A percentile compares a stretch with the other conserved stretches of the same genome.
These are phyloP conservation scores for Orius insidiosus DNA, from an alignment of 1,140 invertebrate species.

Conservation along the genomic window DNA sequence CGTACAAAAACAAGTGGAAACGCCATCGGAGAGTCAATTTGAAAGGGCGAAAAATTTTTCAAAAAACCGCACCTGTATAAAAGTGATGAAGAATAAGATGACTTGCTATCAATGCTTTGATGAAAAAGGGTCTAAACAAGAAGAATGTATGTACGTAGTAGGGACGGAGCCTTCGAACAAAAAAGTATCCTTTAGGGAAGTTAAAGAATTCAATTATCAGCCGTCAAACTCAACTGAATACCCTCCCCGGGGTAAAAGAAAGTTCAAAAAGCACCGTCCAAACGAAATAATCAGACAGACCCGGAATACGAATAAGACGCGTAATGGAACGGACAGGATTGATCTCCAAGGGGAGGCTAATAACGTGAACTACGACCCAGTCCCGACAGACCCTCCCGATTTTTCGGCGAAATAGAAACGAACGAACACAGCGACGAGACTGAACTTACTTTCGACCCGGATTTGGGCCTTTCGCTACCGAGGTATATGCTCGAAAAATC, in stretches of 20 bases:
- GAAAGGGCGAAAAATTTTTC: constrained; percentile 41
- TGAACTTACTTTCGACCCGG: constrained; percentile 38
- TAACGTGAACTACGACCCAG: constrained; percentile 14
- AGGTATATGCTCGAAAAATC: constrained; percentile 46
- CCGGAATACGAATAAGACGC: constrained; percentile 13
- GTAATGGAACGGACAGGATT: constrained; percentile 15
- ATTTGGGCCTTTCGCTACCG: constrained; percentile 41
- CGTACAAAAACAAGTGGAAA: constrained; percentile 5
- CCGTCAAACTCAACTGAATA: neutral
- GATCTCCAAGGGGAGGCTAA: constrained; percentile 9
- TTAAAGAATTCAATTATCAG: constrained; percentile 16
- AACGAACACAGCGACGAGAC: constrained; percentile 38
- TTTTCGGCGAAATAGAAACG: constrained; percentile 23
- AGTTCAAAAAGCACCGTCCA: constrained; percentile 7
- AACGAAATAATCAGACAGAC: constrained; percentile 1
- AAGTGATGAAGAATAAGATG: constrained; percentile 48
- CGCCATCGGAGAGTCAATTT: constrained; percentile 40
- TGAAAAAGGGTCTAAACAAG: constrained; percentile 43
- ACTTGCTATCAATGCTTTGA: constrained; percentile 53
- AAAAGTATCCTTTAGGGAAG: constrained; percentile 19
- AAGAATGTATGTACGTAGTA: constrained; percentile 56
- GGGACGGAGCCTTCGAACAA: constrained; percentile 23
- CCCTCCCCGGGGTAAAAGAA: constrained; percentile 3
- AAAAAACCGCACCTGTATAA: constrained; percentile 52
- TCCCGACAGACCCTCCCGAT: constrained; percentile 17